Evolutionary conservation across 1,140 invertebrate species (phyloP), one percentile per base, ranked within the genome.

Genomic region (Diabrotica undecimpunctata): DNA sequence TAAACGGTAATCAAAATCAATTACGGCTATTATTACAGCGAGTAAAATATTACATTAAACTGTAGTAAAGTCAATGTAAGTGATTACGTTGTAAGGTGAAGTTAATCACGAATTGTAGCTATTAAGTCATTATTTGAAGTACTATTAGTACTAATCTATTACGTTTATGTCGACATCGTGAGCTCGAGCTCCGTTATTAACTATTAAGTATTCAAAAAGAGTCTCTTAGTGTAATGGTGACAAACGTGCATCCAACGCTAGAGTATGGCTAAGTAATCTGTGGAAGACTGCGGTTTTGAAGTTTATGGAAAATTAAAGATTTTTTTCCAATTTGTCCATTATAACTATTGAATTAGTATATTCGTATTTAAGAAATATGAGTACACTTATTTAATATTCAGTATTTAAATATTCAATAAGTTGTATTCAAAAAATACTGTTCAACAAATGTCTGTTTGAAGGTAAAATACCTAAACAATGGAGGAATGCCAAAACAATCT

Each of bases 21-120:
- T 46, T 46, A 46, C 41, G n/a, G 41, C 8, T n/a, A 46, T 46
- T 46, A 46, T 46, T 46, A 46, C n/a, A 3, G 41, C 41, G n/a
- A 46, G n/a, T 46, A 46, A 46, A 46, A 46, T 46, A 46, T 46
- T 46, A 46, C 41, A 46, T 46, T 46, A 46, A 46, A 46, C n/a
- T n/a, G 41, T n/a, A 46, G 8, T 46, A 46, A 46, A 46, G 41
- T n/a, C 41, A 5, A 46, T 46, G 41, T 46, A n/a, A 46, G 41
- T 46, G 41, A 46, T 46, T 46, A 10, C n/a, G 41, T n/a, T 46
- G 8, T 46, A n/a, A 46, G 41, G 41, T 46, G 41, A n/a, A 46
- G 8, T 46, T 46, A 46, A 46, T 46, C 41, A 46, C 41, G 41
- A 46, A 25, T 46, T 46, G 41, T 46, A 46, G 41, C 41, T 46